Base-by-base conservation (phyloP, 2,113 vertebrate species). In the Oncorhynchus tshawytscha region DNA sequence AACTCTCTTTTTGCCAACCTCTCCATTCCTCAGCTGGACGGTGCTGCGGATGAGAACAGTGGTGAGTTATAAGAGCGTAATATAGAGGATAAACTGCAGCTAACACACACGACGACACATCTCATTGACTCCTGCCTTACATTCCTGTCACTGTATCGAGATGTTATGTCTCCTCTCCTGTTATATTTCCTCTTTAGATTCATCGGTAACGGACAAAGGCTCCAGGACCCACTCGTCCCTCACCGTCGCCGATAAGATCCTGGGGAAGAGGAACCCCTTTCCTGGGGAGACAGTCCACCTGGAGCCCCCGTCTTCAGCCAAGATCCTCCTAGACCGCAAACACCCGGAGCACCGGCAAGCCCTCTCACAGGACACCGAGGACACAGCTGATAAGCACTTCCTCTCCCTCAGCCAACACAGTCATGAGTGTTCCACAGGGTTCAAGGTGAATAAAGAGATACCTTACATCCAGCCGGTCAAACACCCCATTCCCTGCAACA, bases 21-120 rank as follows among this genome's bases (percentile, higher is more conserved):
- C 85, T 96, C 96, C 90, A 99, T 99, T 93, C 96, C 96, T 83
- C 98, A 99, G 90, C 92, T 99, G 78, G 98, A 99, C 84, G 98
- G 98, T 70, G 97, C 98, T 65, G 98, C 97, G 67, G 98, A 99
- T 82, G 98, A 99, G 90, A 98, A 95, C 85, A 96, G 95, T 82
- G 98, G 98, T 99, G 93, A 94, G 91, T 84, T 39, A 2, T 18
- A 18, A 4, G 7, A 57, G 48, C 72, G 39, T 12, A 7, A 67
- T 27, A 16, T 24, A 67, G 39, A 45, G 11, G 39, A 45, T 45
- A 67, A 54, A 54, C 15, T 27, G 12, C 64, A 66, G 39, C 8
- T 11, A 45, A 3, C 39, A 45, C 39, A 45, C 11, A n/a, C 39
- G 7, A 39, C 34, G 39, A 45, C 39, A 45, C 9, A 45, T 45